Percentiles rank a stretch among this genome's conserved stretches.
These are phyloP conservation scores for Glaucomys volans DNA, from an alignment of 2,113 vertebrate genomes.

Conservation along the genomic window DNA sequence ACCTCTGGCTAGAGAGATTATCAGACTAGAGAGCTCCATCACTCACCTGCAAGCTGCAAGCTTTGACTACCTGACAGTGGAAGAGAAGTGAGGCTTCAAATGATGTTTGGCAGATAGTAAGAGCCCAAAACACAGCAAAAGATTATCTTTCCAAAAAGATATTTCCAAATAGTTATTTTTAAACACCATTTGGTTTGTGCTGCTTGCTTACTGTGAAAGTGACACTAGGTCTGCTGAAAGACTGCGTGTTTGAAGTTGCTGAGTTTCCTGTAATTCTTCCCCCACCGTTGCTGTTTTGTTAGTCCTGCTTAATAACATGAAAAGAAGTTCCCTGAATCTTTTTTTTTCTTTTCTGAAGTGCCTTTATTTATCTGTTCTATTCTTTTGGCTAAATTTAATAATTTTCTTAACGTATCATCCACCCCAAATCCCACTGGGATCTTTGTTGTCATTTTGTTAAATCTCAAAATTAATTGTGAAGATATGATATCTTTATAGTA, in stretches of 20 bases:
- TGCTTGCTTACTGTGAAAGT: not conserved
- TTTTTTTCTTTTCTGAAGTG: constrained; percentile 17
- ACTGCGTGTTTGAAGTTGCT: not conserved
- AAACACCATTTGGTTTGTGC: not conserved
- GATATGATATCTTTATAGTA: not conserved
- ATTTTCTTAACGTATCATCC: not conserved
- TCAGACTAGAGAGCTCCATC: no score
- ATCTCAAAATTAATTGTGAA: constrained; percentile 40
- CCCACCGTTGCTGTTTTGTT: not conserved
- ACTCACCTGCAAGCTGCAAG: not conserved
- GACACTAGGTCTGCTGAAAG: not conserved
- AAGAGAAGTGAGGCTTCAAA: not conserved
- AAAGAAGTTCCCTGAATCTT: not conserved
- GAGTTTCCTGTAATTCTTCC: not conserved
- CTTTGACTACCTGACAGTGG: no score
- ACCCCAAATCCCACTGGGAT: not conserved
- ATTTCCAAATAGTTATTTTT: not conserved
- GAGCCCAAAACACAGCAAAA: not conserved
- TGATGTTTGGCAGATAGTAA: not conserved
- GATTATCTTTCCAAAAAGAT: not conserved
- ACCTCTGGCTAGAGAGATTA: not conserved
- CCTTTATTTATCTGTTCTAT: not conserved
- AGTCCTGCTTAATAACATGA: not conserved
- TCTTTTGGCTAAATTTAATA: constrained; percentile 1
- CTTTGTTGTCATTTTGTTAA: constrained; percentile 47